A percentile compares a stretch with the other conserved stretches of the same genome.
phyloP scores from a whole-genome alignment of 2,113 vertebrate genomes.

The Oreotrochilus melanogaster region DNA sequence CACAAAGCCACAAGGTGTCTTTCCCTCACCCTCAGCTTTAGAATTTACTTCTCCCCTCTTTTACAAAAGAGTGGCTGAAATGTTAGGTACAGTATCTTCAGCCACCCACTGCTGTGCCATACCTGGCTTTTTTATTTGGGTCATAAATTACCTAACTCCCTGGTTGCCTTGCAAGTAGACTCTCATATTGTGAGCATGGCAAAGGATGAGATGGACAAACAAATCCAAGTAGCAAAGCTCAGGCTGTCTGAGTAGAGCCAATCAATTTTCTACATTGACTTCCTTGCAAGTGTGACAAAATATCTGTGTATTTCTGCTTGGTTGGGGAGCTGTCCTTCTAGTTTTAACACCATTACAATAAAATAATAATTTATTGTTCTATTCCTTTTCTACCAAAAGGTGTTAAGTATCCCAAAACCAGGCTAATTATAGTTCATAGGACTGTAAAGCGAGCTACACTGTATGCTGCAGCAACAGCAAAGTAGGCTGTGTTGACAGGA shows the following conservation, averaged over 20 bases:
- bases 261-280: neutral
- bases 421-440: neutral
- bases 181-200: neutral
- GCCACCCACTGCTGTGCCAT: neutral
- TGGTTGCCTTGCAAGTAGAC: neutral
- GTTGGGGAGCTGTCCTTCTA: neutral
- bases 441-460: neutral
- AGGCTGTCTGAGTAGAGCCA: neutral
- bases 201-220: neutral
- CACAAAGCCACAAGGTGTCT: neutral
- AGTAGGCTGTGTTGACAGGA: constrained; percentile 40
- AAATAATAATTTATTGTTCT: neutral
- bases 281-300: neutral
- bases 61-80: neutral
- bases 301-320: neutral
- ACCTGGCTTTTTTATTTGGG: neutral
- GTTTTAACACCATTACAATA: neutral
- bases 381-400: neutral
- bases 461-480: neutral
- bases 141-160: neutral
- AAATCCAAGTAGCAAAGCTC: neutral
- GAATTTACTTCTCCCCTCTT: neutral
- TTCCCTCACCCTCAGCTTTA: neutral
- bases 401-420: neutral
- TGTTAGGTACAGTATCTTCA: neutral